Evolutionary conservation across 2,113 vertebrate species (phyloP).

Genomic region (Charadrius vociferus): DNA sequence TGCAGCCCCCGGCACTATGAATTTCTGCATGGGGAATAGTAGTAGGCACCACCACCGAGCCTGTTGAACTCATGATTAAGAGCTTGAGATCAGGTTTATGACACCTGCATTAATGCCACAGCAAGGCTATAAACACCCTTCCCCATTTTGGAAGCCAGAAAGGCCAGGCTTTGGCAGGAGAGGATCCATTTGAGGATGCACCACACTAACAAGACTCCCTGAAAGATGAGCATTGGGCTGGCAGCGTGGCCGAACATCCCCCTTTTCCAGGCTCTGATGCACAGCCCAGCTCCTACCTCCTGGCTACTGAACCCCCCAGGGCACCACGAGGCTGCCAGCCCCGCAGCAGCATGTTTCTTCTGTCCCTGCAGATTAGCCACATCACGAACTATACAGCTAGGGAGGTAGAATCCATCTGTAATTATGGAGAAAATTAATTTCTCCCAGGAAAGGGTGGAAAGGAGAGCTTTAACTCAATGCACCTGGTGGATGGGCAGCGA

Average conservation of each 20-base stretch:
- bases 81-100: not conserved
- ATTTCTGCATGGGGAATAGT: not conserved
- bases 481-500: accelerated
- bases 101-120: not conserved
- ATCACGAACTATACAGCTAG: accelerated
- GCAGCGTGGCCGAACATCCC: accelerated
- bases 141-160: not conserved
- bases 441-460: not conserved
- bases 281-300: not conserved
- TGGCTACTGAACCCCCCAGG: accelerated
- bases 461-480: not conserved
- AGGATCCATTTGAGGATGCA: not conserved
- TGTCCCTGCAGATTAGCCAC: not conserved
- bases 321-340: accelerated
- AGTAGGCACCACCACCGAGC: not conserved
- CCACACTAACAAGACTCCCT: not conserved
- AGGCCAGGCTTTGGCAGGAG: not conserved
- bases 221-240: not conserved
- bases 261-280: not conserved
- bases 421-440: not conserved
- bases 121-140: not conserved
- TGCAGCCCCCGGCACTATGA: not conserved
- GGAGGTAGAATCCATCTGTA: not conserved
- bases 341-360: not conserved
- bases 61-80: not conserved